Evolutionary conservation across 2,113 vertebrate genomes (phyloP).

Genomic region (Porphyrio hochstetteri): DNA sequence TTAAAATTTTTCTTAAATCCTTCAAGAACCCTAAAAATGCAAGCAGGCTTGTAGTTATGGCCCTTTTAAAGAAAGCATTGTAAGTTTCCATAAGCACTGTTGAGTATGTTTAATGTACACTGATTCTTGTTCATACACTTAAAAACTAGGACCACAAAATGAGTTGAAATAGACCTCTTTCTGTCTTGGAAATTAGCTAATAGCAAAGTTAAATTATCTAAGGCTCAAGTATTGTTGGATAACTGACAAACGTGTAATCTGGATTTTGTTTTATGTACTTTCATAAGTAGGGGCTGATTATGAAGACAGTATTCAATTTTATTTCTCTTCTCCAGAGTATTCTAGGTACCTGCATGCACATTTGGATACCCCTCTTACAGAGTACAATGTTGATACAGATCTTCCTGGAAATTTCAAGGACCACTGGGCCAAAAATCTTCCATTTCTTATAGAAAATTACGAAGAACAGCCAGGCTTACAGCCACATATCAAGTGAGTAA

Average conservation of each 20-base stretch:
- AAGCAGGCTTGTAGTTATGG: background rate
- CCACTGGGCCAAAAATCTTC: conserved; percentile 97
- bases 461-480: conserved; percentile 96
- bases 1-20: background rate
- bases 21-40: background rate
- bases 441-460: conserved; percentile 97
- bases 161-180: background rate
- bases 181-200: background rate
- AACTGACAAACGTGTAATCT: background rate
- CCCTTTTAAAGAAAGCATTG: background rate
- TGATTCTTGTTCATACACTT: background rate
- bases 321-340: conserved; percentile 82
- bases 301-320: background rate
- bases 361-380: conserved; percentile 90
- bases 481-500: conserved; percentile 92
- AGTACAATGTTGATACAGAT: conserved; percentile 91
- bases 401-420: conserved; percentile 96
- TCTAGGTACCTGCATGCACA: conserved; percentile 96
- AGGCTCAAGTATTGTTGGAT: background rate
- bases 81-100: background rate
- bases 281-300: background rate
- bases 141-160: background rate
- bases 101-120: background rate
- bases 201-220: background rate
- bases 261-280: background rate